These are phyloP conservation scores for Congeria kusceri DNA, from an alignment of 2,888 invertebrate species.

Conservation along the genomic window DNA sequence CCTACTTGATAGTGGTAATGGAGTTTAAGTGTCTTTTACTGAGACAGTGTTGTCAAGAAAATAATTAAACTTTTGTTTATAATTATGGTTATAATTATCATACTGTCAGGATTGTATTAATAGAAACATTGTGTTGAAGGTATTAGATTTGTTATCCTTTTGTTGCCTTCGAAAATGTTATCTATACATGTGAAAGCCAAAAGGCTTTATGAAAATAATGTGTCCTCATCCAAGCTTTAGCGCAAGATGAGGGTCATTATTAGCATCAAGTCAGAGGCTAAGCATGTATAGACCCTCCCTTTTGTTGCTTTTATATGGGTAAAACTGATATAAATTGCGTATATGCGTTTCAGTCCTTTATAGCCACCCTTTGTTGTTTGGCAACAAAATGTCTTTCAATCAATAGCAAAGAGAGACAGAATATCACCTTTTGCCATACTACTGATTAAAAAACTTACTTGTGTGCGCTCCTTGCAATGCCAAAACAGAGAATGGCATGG, in stretches of 20 bases:
- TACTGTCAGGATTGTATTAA: no score
- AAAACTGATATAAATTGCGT: no score
- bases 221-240: conserved; percentile 51
- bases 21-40: not conserved
- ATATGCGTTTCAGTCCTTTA: no score
- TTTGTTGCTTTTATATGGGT: not conserved
- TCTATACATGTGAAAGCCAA: conserved; percentile 38
- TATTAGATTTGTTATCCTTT: not conserved
- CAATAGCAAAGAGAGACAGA: not conserved
- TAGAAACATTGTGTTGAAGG: not conserved
- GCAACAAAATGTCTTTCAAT: no score
- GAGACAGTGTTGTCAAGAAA: conserved; percentile 21
- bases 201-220: conserved; percentile 44
- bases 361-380: no score
- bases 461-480: not conserved
- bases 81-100: no score
- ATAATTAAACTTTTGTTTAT: no score
- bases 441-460: not conserved
- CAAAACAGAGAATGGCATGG: not conserved
- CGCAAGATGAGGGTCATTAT: conserved; percentile 59
- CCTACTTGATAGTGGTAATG: not conserved
- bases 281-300: conserved; percentile 23
- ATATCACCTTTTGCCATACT: no score
- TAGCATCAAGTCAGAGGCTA: conserved; percentile 42
- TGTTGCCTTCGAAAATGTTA: conserved; percentile 39